A percentile compares a stretch with the other conserved stretches of the same genome.
Conservation (phyloP, 2,797 vertebrate species). For the Fistularia tabacaria region DNA sequence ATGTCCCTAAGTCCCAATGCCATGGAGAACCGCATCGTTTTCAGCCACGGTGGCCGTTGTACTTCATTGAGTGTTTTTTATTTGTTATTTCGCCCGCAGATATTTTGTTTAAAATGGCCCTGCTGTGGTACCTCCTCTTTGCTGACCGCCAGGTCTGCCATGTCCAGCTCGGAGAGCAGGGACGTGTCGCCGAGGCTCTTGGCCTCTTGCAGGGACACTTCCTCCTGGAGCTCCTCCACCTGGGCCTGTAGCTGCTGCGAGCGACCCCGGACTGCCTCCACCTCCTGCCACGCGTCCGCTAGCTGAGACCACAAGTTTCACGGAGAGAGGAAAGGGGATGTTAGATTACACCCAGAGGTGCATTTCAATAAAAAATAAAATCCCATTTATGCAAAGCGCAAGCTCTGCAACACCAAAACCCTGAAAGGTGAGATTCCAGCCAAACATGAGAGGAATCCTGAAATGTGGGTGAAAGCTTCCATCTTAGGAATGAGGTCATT, state of each 20-base stretch:
- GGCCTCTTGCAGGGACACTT: slow-evolving; percentile 64
- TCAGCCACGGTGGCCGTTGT: no score
- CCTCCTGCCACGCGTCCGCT: slow-evolving; percentile 63
- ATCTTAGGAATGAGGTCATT: slow-evolving; percentile 49
- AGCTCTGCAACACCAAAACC: slow-evolving; percentile 41
- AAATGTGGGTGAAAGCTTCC: slow-evolving; percentile 37
- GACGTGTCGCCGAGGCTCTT: slow-evolving; percentile 58
- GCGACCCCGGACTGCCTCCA: slow-evolving; percentile 49
- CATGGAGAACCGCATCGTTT: no score
- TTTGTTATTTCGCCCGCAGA: background rate
- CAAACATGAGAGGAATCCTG: slow-evolving; percentile 54
- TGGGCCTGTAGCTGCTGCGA: slow-evolving; percentile 70
- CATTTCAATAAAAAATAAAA: background rate
- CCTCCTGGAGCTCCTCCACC: slow-evolving; percentile 75
- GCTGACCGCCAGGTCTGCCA: slow-evolving; percentile 44
- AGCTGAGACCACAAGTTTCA: slow-evolving; percentile 52
- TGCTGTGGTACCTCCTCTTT: slow-evolving; percentile 66
- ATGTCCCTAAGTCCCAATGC: no score
- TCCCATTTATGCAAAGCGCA: background rate
- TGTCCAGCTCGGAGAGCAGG: slow-evolving; percentile 72
- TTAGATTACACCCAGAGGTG: background rate
- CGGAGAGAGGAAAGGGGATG: background rate
- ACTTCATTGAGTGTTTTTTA: no score
- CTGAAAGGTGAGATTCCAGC: slow-evolving; percentile 64
- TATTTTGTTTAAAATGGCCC: background rate